Conservation (phyloP, 2,113 vertebrate species). For the Rattus norvegicus region GRCr8 NC_086021.1:82959001-82959500, state of each 20-base stretch:
- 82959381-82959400: neutral
- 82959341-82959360: neutral
- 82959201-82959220: neutral
- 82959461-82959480: neutral
- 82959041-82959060: constrained; percentile 31
- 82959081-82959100: constrained; percentile 42
- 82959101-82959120: neutral
- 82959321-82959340: neutral
- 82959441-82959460: neutral
- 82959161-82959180: neutral
- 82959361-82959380: neutral
- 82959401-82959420: neutral
- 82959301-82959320: neutral
- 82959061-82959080: constrained; percentile 48
- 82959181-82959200: neutral
- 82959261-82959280: neutral
- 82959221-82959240: neutral
- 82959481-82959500: neutral
- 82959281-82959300: neutral
- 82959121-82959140: neutral
- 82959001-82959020: constrained; percentile 65
- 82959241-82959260: neutral
- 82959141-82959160: neutral
- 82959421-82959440: neutral
- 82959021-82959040: constrained; percentile 58